Evolutionary conservation across 2,113 vertebrate species (phyloP), one percentile per base, ranked within the genome.

Genomic region (Otocyon megalotis): DNA sequence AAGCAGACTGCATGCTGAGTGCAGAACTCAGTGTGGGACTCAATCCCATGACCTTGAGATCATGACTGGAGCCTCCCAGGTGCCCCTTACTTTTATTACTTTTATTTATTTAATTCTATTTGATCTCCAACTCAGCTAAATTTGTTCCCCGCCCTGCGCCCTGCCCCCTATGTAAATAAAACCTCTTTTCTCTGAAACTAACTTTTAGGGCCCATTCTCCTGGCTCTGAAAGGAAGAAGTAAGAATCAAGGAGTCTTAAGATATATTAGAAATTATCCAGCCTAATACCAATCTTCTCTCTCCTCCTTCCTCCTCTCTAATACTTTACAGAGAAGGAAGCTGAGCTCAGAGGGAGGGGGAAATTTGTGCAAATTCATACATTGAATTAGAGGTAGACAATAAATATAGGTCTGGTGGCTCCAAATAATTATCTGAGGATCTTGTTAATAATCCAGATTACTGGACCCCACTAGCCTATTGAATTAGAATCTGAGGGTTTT

Each of bases 301-400:
- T 84, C 20, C 53, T 93, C 30, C 60, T 3, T 77, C 58, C 54
- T 88, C 15, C 17, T 32, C 53, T 35, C 28, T 85, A 67, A 92
- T 17, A 37, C 58, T 96, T 95, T 67, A 88, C 35, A 83, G 62
- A 95, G 69, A 48, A 95, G 54, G 56, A 90, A 95, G 58, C 60
- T 76, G 37, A 83, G 28, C 71, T 87, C 30, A 90, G 69, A 92
- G 56, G 54, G 63, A 48, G 13, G 16, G 28, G n/a, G 48, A 88
- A 74, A 28, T 94, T 92, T 93, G 50, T 97, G n/a, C 35, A 94
- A 85, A 90, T 96, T 79, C 53, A 65, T 62, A 24, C 14, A 79
- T 16, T 95, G 35, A 92, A 92, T 86, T 94, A 95, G 24, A 9
- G 26, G 35, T 94, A 92, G 96, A 92, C 15, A 94, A 71, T 88